phyloP scores from a whole-genome alignment of 2,797 vertebrate species.

The Balearica regulorum region DNA sequence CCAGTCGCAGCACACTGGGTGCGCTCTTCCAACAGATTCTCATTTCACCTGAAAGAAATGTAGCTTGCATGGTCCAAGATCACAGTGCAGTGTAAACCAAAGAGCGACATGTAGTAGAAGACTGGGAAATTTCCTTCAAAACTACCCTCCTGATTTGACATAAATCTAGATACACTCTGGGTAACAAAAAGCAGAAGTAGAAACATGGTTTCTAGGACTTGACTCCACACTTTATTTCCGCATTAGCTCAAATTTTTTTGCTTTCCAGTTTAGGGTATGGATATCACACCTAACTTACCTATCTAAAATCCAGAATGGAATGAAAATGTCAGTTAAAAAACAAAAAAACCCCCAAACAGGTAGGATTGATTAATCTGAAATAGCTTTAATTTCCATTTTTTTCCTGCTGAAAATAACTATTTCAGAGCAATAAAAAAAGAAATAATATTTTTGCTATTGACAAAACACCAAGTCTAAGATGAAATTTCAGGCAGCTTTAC shows the following conservation, averaged over 20 bases:
- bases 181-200: neutral
- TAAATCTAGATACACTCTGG: neutral
- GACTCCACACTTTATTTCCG: neutral
- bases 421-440: neutral
- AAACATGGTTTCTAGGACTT: neutral
- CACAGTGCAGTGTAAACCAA: neutral
- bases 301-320: neutral
- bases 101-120: neutral
- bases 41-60: neutral
- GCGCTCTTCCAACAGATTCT: neutral
- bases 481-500: neutral
- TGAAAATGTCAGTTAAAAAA: neutral
- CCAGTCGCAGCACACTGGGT: neutral
- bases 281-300: neutral
- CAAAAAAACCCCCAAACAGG: neutral
- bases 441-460: neutral
- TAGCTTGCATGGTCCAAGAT: neutral
- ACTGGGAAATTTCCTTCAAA: neutral
- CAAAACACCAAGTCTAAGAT: neutral
- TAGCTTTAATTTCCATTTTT: fast-evolving
- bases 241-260: neutral
- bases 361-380: neutral
- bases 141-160: neutral
- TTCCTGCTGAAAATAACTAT: neutral
- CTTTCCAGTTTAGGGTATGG: neutral